phyloP scores from a whole-genome alignment of 2,888 invertebrate genomes.

The Chalcis sispes region DNA sequence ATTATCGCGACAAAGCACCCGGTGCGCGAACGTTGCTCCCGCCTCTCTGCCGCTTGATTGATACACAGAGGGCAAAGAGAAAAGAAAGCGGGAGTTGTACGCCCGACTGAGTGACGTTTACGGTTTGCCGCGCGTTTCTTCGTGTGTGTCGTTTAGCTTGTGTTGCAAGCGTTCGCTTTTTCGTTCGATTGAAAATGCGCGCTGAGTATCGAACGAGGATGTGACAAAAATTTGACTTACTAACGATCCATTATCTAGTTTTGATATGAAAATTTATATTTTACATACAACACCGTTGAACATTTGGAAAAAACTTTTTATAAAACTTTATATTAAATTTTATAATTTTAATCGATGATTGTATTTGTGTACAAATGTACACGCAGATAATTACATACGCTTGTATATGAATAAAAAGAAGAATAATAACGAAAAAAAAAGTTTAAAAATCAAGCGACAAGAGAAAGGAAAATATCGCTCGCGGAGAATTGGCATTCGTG shows the following conservation, averaged over 20 bases:
- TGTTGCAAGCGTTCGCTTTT: not conserved
- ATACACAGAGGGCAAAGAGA: not conserved
- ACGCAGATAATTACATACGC: too few relatives aligned
- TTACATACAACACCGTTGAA: too few relatives aligned
- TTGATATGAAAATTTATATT: too few relatives aligned
- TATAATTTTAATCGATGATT: too few relatives aligned
- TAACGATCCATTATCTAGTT: too few relatives aligned
- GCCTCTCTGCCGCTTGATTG: not conserved
- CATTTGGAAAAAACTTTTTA: too few relatives aligned
- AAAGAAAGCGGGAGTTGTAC: not conserved
- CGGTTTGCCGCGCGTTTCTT: not conserved
- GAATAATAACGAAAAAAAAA: not conserved
- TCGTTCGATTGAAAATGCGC: constrained; percentile 1
- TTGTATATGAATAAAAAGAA: not conserved
- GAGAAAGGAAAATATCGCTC: too few relatives aligned
- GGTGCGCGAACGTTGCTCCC: not conserved
- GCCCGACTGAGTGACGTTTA: constrained; percentile 34
- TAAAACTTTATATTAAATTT: too few relatives aligned
- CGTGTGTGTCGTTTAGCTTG: too few relatives aligned
- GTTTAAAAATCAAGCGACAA: not conserved
- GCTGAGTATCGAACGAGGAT: not conserved
- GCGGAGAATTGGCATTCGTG: constrained; percentile 35
- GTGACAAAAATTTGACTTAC: too few relatives aligned
- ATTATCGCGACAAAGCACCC: constrained; percentile 32
- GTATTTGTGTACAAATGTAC: too few relatives aligned